A percentile compares a stretch with the other conserved stretches of the same genome.
Evolutionary conservation across 2,888 invertebrate species (phyloP).

Genomic region (Hymenopus coronatus): DNA sequence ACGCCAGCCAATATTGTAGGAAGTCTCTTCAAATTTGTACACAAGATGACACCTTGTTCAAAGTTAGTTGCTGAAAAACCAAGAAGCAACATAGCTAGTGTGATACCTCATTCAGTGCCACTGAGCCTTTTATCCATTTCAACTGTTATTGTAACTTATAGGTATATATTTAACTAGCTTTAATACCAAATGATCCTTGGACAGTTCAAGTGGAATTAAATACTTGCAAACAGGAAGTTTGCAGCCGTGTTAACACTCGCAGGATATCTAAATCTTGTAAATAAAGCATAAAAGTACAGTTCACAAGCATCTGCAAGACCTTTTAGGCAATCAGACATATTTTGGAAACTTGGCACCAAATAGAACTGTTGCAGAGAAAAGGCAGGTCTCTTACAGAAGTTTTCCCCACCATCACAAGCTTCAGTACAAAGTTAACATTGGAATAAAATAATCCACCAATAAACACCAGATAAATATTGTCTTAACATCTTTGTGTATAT

Average conservation of each 20-base stretch:
- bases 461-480: too few species aligned
- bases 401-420: neutral
- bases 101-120: neutral
- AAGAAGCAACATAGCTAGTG: neutral
- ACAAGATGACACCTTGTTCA: constrained; percentile 49
- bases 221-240: neutral
- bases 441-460: too few species aligned
- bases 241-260: too few species aligned
- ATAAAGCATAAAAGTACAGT: too few species aligned
- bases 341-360: too few species aligned
- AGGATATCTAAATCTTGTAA: too few species aligned
- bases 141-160: neutral
- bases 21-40: constrained; percentile 69
- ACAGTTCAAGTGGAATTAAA: neutral
- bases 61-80: neutral
- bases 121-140: neutral
- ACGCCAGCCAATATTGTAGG: constrained; percentile 79
- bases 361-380: too few species aligned
- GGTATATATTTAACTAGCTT: neutral
- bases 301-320: too few species aligned
- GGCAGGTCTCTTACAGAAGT: neutral
- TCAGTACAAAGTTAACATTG: too few species aligned
- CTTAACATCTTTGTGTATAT: neutral
- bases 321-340: too few species aligned
- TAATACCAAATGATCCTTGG: neutral